Base-by-base conservation (phyloP, 2,888 invertebrate genomes). In the Chymomyza fuscimana region DNA sequence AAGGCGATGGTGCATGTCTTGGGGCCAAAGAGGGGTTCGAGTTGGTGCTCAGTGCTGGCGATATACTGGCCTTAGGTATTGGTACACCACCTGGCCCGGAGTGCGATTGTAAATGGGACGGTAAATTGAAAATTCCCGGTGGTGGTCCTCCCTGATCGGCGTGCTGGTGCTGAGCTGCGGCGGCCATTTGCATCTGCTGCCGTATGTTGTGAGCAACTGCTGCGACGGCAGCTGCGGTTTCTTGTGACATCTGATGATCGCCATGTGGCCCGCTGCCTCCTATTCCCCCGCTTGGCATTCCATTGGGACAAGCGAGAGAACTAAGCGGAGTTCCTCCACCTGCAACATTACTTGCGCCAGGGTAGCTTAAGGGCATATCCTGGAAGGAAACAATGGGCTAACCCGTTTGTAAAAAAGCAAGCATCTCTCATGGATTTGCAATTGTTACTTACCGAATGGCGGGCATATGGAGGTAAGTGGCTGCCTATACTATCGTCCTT, bases 131-230 rank as follows among this genome's bases (percentile, higher is more conserved):
- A 86, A 92, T 78, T 91, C 92, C 82, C 88, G 93, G 92, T 50
- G 81, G 79, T 93, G 93, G 90, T 93, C 92, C 89, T n/a, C 74
- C 74, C 9, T 52, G 54, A 1, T 83, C 85, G 62, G 77, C 81
- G 60, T 89, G 88, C 70, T 90, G 87, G 74, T 91, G 90, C 74
- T 90, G 90, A 80, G 94, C 93, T 10, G 94, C 95, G 5, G 94
- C 95, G 0, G 96, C 96, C 90, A 92, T 90, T 86, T 92, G 92
- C 96, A 97, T 96, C 92, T 97, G 97, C 81, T 97, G 96, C 64
- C 96, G 94, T 70, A 97, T 93, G 58, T 96, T 96, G 92, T 96
- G 96, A 16, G 97, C 97, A 67, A 97, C 96, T 19, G 96, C 96
- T 12, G 96, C 96, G 54, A 96, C 96, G 51, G 97, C 97, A 50